A percentile compares a stretch with the other conserved stretches of the same genome.
phyloP scores from a whole-genome alignment of 2,888 invertebrate genomes.

The Crocallis elinguaria region DNA sequence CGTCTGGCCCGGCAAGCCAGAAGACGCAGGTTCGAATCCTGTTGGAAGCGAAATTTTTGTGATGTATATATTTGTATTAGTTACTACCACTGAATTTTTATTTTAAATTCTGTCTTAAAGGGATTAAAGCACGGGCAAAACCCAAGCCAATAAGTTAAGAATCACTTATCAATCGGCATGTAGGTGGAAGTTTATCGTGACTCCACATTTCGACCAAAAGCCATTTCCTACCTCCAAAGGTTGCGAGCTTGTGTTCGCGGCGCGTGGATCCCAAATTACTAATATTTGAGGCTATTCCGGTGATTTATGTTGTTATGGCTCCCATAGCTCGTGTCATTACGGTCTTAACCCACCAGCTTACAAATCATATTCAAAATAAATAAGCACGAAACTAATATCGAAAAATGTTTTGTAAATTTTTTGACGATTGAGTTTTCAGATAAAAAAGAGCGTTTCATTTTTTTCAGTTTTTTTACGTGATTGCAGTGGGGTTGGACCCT shows the following conservation, averaged over 20 bases:
- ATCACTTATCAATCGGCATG: neutral
- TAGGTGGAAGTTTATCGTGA: neutral
- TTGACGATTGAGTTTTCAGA: too few species aligned
- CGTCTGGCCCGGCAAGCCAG: too few species aligned
- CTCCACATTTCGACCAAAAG: neutral
- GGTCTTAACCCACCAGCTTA: slow-evolving; percentile 6
- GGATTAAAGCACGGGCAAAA: too few species aligned
- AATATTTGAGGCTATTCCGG: slow-evolving; percentile 63
- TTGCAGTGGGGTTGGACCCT: neutral
- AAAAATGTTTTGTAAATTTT: too few species aligned
- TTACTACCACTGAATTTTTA: too few species aligned
- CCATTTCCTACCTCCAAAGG: slow-evolving; percentile 13
- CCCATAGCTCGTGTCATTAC: slow-evolving; percentile 31
- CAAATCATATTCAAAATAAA: neutral
- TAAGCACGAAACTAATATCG: neutral
- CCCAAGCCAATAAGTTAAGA: neutral
- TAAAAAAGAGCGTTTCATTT: too few species aligned
- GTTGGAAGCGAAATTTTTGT: too few species aligned
- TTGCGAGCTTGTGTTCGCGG: slow-evolving; percentile 24
- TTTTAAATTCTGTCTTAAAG: too few species aligned
- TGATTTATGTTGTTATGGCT: slow-evolving; percentile 65
- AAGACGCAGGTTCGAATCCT: too few species aligned
- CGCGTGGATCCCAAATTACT: slow-evolving; percentile 55
- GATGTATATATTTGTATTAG: too few species aligned
- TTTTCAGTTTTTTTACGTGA: neutral